A percentile compares a stretch with the other conserved stretches of the same genome.
These are phyloP conservation scores for Numida meleagris DNA, from an alignment of 2,113 vertebrate species.

Conservation along the genomic window DNA sequence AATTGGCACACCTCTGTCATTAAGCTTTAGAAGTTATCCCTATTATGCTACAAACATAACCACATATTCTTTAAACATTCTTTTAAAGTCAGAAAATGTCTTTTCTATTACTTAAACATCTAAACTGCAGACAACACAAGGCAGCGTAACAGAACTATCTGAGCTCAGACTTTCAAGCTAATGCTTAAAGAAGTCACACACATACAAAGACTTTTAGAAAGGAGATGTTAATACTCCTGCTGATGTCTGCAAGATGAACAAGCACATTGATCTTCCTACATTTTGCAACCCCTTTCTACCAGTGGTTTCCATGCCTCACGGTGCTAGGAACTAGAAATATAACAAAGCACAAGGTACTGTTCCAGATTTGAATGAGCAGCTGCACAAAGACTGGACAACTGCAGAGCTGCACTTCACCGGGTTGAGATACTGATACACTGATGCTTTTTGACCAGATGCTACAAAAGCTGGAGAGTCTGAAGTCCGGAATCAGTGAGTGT, in stretches of 20 bases:
- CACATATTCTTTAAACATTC: not conserved
- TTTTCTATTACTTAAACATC: not conserved
- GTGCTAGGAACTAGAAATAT: not conserved
- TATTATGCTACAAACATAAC: not conserved
- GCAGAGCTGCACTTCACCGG: not conserved
- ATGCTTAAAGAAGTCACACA: not conserved
- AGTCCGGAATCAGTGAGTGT: not conserved
- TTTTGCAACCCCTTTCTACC: not conserved
- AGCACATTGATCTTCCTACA: not conserved
- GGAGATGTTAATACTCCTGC: not conserved
- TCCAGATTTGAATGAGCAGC: not conserved
- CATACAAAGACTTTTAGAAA: not conserved
- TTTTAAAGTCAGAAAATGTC: not conserved
- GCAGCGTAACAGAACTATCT: not conserved
- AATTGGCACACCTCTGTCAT: not conserved
- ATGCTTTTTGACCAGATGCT: not conserved
- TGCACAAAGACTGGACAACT: not conserved
- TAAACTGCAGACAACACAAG: not conserved
- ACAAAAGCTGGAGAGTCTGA: not conserved
- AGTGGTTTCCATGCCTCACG: not conserved
- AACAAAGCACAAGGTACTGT: not conserved
- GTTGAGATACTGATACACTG: not conserved
- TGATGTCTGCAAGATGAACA: fast-evolving
- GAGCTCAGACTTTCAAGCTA: not conserved
- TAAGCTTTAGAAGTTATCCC: not conserved